A percentile compares a stretch with the other conserved stretches of the same genome.
Conservation (phyloP, 2,888 invertebrate species). For the Toxonevra muliebris region DNA sequence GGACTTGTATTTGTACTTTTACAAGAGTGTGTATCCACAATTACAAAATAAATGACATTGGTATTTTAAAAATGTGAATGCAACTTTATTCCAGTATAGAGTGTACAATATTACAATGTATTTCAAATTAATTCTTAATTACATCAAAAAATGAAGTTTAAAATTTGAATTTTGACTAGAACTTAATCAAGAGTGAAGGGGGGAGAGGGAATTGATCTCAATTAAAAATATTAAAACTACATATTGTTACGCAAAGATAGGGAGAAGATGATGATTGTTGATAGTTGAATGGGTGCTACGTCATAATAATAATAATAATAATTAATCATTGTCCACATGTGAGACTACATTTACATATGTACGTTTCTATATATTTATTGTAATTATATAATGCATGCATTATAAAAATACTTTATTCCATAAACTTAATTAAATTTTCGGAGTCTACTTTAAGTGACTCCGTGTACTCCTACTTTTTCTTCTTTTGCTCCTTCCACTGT, state of each 20-base stretch:
- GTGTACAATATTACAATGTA: slow-evolving; percentile 46
- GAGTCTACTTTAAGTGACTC: slow-evolving; percentile 36
- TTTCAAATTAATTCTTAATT: slow-evolving; percentile 53
- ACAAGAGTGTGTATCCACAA: too few species aligned
- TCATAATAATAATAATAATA: slow-evolving; percentile 12
- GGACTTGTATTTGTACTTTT: too few species aligned
- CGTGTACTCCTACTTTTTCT: slow-evolving; percentile 34
- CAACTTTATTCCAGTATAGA: slow-evolving; percentile 61
- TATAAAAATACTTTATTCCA: slow-evolving; percentile 59
- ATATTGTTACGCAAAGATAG: slow-evolving; percentile 5
- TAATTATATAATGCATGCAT: slow-evolving; percentile 63
- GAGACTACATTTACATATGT: slow-evolving; percentile 50
- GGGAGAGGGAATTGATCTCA: neutral
- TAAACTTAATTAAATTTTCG: slow-evolving; percentile 50
- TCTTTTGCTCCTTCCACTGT: too few species aligned
- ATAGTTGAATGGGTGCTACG: slow-evolving; percentile 21
- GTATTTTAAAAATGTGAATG: slow-evolving; percentile 60
- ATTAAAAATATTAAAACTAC: slow-evolving; percentile 11
- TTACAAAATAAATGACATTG: too few species aligned
- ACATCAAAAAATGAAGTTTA: slow-evolving; percentile 53
- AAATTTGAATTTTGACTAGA: slow-evolving; percentile 60
- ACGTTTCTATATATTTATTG: slow-evolving; percentile 47
- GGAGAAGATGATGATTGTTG: slow-evolving; percentile 5
- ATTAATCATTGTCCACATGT: slow-evolving; percentile 15
- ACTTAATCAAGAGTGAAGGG: slow-evolving; percentile 49